Evolutionary conservation across 2,113 vertebrate genomes (phyloP), one percentile per base, ranked within the genome.

Genomic region (Henicopernis longicauda): DNA sequence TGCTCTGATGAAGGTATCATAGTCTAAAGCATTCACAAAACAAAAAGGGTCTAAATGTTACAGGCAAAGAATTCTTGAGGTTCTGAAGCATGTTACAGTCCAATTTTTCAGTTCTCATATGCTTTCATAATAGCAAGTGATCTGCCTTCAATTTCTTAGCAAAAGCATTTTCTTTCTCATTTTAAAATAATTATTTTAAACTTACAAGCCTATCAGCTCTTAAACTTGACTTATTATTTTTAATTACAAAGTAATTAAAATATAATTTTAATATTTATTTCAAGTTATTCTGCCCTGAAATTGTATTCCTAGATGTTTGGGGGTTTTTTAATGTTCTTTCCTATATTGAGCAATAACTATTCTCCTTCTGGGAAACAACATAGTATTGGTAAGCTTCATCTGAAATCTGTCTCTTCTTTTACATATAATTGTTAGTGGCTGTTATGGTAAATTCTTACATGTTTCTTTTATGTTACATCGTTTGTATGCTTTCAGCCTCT

Each of bases 261-360:
- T 69, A 80, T n/a, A 31, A 21, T 59, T 45, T 52, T 45, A 58
- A 15, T 93, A 69, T 74, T 59, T 86, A 59, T 94, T 89, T 72
- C 22, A 36, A 78, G 18, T 59, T 84, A 49, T 59, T 84, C 27
- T 40, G 8, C 23, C 11, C 10, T 82, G 55, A 76, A 79, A 23
- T 72, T 62, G 12, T 9, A 52, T 54, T 55, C 9, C 6, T 67
- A 54, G 16, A 19, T 10, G 3, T 27, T 58, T 77, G 26, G 7
- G 1, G 0, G 0, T 8, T 36, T 36, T 42, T 47, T 8, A 44
- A 58, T 55, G 0, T 7, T 47, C 6, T 34, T 91, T 72, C 22
- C 7, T 58, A 6, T 23, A 7, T 15, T 67, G 4, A 67, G 4
- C 34, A 71, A 7, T 82, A 40, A n/a, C n/a, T 66, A 23, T 44